phyloP scores from a whole-genome alignment of 2,113 vertebrate genomes.

The Sinocyclocheilus rhinocerous region DNA sequence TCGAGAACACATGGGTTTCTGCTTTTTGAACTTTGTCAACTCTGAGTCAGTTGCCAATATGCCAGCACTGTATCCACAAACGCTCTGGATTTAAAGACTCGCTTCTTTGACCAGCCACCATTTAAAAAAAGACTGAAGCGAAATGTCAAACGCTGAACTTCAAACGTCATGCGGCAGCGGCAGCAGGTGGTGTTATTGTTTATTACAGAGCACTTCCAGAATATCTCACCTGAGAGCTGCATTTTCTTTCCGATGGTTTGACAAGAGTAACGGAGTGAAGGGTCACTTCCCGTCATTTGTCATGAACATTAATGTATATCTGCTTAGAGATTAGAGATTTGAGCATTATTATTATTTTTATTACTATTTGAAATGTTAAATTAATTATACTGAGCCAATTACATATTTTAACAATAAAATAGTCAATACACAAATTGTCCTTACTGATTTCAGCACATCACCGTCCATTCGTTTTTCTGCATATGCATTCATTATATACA shows the following conservation, averaged over 20 bases:
- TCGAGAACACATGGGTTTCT: background rate
- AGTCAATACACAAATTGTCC: no score
- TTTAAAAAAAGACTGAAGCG: background rate
- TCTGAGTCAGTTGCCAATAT: background rate
- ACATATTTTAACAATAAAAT: no score
- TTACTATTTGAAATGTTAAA: no score
- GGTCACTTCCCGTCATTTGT: no score
- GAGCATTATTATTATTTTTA: no score
- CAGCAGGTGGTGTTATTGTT: constrained; percentile 22
- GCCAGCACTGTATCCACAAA: background rate
- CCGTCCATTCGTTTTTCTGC: no score
- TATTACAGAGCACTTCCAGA: background rate
- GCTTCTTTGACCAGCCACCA: background rate
- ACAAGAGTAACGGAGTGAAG: background rate
- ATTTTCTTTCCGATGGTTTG: background rate
- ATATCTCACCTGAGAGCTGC: background rate
- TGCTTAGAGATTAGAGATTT: no score
- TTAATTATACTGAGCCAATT: no score
- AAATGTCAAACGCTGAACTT: constrained; percentile 28
- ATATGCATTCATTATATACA: no score
- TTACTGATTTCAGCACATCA: no score
- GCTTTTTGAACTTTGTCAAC: constrained; percentile 25
- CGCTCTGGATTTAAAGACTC: background rate
- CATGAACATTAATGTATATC: background rate
- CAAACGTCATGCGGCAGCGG: background rate